These are phyloP conservation scores for Brachionus rotundiformis DNA, from an alignment of 1,140 invertebrate species.

Conservation along the genomic window DNA sequence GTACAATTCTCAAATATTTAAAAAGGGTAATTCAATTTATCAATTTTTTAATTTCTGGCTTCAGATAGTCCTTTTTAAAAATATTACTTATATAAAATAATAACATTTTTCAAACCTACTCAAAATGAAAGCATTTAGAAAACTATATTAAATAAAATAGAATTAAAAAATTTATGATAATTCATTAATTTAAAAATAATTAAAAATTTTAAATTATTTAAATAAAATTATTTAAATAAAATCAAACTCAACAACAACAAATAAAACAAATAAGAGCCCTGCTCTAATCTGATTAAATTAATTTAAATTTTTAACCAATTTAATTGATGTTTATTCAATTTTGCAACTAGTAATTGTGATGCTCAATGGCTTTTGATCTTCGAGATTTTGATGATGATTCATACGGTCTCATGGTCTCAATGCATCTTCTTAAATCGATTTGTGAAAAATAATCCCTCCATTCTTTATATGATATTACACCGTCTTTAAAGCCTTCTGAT, in stretches of 20 bases:
- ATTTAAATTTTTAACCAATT: not conserved
- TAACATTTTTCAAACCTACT: no score
- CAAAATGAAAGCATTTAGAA: no score
- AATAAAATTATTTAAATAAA: conserved; percentile 30
- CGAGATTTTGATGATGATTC: not conserved
- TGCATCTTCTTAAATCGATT: not conserved
- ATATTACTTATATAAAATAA: no score
- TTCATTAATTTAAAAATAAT: not conserved
- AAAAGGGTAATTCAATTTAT: no score
- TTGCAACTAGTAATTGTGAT: not conserved
- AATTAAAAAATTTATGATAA: not conserved
- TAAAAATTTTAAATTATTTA: not conserved
- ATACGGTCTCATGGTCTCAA: not conserved
- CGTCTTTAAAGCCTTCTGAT: not conserved
- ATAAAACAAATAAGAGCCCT: conserved; percentile 6
- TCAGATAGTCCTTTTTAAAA: no score
- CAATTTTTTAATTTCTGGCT: no score
- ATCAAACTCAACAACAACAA: not conserved
- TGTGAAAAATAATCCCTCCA: not conserved
- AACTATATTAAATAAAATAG: not conserved
- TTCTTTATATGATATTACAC: not conserved
- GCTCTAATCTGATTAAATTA: not conserved
- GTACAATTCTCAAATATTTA: no score
- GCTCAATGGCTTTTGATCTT: not conserved
- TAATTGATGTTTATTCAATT: not conserved